phyloP scores from a whole-genome alignment of 1,140 invertebrate species.

The Campodea augens region DNA sequence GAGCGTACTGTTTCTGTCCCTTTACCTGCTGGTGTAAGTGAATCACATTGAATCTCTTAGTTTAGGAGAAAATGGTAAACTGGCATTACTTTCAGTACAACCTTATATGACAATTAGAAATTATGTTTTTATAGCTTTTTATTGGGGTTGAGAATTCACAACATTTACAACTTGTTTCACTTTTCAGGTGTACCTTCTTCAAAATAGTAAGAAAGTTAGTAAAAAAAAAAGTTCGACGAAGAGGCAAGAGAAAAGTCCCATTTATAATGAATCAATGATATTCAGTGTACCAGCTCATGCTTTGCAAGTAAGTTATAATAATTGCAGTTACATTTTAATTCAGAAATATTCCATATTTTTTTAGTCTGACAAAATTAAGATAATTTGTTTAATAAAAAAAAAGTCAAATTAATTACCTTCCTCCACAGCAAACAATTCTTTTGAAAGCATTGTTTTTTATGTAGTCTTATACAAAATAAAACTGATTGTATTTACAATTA shows the following conservation, averaged over 20 bases:
- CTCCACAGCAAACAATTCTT: no score
- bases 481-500: no score
- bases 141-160: no score
- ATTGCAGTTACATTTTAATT: not conserved
- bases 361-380: not conserved
- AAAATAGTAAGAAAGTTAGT: constrained; percentile 52
- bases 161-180: constrained; percentile 2
- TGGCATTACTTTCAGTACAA: not conserved
- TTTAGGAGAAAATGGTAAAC: not conserved
- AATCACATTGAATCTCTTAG: not conserved
- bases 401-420: no score
- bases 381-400: no score
- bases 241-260: constrained; percentile 43
- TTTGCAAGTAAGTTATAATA: constrained; percentile 29
- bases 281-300: constrained; percentile 47
- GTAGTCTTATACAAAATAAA: no score
- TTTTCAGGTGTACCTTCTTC: constrained; percentile 47
- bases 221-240: constrained; percentile 55
- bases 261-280: constrained; percentile 62
- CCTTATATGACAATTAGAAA: not conserved
- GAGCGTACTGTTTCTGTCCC: not conserved
- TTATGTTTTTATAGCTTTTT: no score
- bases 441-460: no score
- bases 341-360: not conserved
- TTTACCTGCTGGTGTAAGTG: not conserved